A percentile compares a stretch with the other conserved stretches of the same genome.
Evolutionary conservation across 2,797 vertebrate species (phyloP).

Genomic region (Clarias laeviceps): DNA sequence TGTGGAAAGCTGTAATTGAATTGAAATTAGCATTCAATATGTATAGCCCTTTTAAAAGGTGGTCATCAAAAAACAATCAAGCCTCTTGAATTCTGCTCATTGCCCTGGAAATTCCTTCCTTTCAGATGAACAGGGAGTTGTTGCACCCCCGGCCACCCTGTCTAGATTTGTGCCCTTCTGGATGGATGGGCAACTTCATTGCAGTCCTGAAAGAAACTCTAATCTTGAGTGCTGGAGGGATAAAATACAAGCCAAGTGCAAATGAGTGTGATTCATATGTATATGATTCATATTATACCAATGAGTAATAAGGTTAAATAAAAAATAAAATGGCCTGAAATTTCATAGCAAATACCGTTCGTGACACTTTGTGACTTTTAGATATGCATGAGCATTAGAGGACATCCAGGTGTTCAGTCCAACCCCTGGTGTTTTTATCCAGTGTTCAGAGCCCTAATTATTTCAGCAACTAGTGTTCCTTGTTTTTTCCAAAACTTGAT

Average conservation of each 20-base stretch:
- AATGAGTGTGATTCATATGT: neutral
- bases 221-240: neutral
- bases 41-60: no score
- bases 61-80: no score
- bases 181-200: neutral
- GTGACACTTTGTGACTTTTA: neutral
- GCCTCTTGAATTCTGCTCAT: no score
- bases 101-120: neutral
- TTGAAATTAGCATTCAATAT: no score
- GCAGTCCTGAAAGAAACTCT: neutral
- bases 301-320: neutral
- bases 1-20: no score
- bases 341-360: neutral
- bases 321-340: neutral
- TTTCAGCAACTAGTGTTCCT: neutral
- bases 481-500: neutral
- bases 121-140: neutral
- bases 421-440: neutral
- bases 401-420: neutral
- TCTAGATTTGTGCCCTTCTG: neutral
- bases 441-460: neutral
- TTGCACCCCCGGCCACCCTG: neutral
- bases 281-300: no score
- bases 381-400: neutral
- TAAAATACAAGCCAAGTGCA: neutral